These are phyloP conservation scores for Drosophila fungiperda DNA, from an alignment of 2,888 invertebrate species.

Conservation along the genomic window DNA sequence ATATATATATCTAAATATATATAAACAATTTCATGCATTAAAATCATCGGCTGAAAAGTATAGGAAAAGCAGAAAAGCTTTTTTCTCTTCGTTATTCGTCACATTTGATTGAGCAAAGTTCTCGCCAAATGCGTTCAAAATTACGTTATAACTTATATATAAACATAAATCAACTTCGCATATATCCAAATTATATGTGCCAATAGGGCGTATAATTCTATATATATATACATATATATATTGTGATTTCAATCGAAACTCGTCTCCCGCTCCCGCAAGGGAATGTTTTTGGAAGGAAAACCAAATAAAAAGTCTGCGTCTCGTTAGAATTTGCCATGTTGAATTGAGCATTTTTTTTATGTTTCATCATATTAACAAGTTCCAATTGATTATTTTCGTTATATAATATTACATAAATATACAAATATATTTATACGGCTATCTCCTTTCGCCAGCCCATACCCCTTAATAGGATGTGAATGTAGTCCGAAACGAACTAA, in stretches of 20 bases:
- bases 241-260: conserved; percentile 76
- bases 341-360: conserved; percentile 40
- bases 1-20: conserved; percentile 10
- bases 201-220: conserved; percentile 9
- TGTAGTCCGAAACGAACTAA: conserved; percentile 68
- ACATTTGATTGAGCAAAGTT: conserved; percentile 16
- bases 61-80: conserved; percentile 26
- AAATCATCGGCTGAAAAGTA: conserved; percentile 35
- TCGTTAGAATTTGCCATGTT: conserved; percentile 72
- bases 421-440: conserved; percentile 62
- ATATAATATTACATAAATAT: conserved; percentile 58
- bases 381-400: conserved; percentile 66
- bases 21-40: conserved; percentile 23
- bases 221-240: conserved; percentile 27
- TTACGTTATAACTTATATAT: conserved; percentile 48
- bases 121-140: conserved; percentile 41
- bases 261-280: conserved; percentile 59
- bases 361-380: conserved; percentile 38
- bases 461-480: conserved; percentile 30
- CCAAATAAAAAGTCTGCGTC: conserved; percentile 70
- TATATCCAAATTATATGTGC: conserved; percentile 8
- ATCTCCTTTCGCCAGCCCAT: conserved; percentile 49
- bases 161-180: conserved; percentile 32
- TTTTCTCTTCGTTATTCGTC: conserved; percentile 34
- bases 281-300: conserved; percentile 58